Percentiles rank a stretch among this genome's conserved stretches.
Evolutionary conservation across 2,797 vertebrate species (phyloP).

Genomic region (Neopelma chrysocephalum): DNA sequence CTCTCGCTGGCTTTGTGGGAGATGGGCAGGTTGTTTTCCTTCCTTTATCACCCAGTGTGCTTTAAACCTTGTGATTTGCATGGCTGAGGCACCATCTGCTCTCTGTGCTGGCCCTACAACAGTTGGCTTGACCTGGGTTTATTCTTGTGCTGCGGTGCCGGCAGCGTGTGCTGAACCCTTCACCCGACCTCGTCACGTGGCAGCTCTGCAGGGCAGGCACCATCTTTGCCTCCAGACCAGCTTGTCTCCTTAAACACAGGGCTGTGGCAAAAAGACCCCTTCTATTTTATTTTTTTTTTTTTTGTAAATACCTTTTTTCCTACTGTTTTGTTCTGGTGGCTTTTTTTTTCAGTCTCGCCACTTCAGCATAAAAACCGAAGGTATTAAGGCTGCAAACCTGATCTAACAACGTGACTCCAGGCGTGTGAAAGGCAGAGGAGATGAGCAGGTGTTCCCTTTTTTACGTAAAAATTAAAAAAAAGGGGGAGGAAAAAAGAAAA

Average conservation of each 20-base stretch:
- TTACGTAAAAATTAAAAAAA: background rate
- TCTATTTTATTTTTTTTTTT: background rate
- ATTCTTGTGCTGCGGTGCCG: background rate
- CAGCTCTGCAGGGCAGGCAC: background rate
- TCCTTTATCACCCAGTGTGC: background rate
- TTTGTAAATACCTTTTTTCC: background rate
- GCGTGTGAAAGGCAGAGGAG: background rate
- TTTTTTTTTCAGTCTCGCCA: background rate
- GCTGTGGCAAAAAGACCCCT: background rate
- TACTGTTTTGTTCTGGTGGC: background rate
- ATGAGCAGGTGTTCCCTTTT: constrained; percentile 30
- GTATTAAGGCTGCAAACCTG: background rate
- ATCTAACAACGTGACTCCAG: background rate
- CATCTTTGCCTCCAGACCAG: background rate
- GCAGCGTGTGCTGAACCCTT: background rate
- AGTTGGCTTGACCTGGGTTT: constrained; percentile 35
- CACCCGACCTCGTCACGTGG: background rate
- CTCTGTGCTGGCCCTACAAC: background rate
- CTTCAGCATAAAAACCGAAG: background rate
- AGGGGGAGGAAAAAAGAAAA: background rate
- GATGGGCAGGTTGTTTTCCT: background rate
- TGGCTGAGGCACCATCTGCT: constrained; percentile 53
- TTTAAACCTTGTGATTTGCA: constrained; percentile 36
- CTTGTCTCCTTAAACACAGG: background rate
- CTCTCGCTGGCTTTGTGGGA: background rate